phyloP scores from a whole-genome alignment of 2,888 invertebrate genomes.

The Eupithecia tripunctaria region DNA sequence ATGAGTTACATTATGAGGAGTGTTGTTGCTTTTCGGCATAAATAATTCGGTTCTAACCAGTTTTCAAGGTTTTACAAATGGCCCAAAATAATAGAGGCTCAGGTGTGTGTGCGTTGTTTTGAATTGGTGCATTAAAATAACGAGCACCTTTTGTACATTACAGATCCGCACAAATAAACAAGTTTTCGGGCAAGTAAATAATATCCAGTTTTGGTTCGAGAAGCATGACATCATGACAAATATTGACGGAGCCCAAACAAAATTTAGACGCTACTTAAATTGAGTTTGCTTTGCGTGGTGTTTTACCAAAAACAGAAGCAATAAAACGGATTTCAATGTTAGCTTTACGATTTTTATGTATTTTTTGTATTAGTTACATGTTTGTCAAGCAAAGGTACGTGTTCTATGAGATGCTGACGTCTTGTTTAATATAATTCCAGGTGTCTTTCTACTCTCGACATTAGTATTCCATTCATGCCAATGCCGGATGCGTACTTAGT shows the following conservation, averaged over 20 bases:
- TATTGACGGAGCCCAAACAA: slow-evolving; percentile 37
- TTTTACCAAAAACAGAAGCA: slow-evolving; percentile 15
- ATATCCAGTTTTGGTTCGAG: slow-evolving; percentile 29
- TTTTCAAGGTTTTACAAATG: slow-evolving; percentile 49
- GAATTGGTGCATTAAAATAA: slow-evolving; percentile 17
- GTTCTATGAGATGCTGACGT: background rate
- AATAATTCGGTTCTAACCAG: slow-evolving; percentile 44
- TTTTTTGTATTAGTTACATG: slow-evolving; percentile 22
- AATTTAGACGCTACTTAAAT: slow-evolving; percentile 35
- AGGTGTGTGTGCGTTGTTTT: slow-evolving; percentile 27
- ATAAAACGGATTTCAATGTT: slow-evolving; percentile 1
- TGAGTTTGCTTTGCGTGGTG: slow-evolving; percentile 27
- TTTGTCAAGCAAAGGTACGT: background rate
- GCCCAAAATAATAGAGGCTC: slow-evolving; percentile 33
- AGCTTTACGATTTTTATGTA: slow-evolving; percentile 17
- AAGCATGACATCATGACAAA: slow-evolving; percentile 37
- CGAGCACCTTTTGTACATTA: background rate
- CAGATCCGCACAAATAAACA: slow-evolving; percentile 5
- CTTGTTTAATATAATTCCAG: background rate
- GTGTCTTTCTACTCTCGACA: background rate
- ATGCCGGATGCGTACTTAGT: background rate
- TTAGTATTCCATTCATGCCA: background rate
- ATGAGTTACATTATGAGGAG: slow-evolving; percentile 54
- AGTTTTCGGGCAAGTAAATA: slow-evolving; percentile 32
- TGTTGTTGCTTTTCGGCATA: slow-evolving; percentile 49